A percentile compares a stretch with the other conserved stretches of the same genome.
Conservation (phyloP, 2,797 vertebrate genomes). For the Bradypodion ventrale region DNA sequence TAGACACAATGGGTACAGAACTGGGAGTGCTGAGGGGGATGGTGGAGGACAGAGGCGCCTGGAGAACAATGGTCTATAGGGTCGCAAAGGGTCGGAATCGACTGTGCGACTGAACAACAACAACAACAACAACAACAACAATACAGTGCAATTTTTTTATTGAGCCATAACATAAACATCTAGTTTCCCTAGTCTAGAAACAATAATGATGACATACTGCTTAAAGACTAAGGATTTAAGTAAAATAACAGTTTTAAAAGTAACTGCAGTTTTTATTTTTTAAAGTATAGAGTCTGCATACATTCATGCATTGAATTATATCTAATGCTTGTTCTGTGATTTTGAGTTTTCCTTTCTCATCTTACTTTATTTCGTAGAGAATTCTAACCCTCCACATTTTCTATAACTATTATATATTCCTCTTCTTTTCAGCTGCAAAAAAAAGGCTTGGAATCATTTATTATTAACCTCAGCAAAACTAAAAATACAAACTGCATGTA, state of each 20-base stretch:
- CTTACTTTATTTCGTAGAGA: neutral
- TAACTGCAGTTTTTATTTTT: too few relatives aligned
- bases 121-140: too few relatives aligned
- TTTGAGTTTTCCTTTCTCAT: neutral
- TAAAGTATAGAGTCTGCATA: too few relatives aligned
- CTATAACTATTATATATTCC: neutral
- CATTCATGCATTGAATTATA: neutral
- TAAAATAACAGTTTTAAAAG: too few relatives aligned
- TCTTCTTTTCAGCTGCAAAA: neutral
- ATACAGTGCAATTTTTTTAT: too few relatives aligned
- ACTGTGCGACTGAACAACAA: too few relatives aligned
- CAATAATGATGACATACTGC: neutral
- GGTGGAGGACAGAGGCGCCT: too few relatives aligned
- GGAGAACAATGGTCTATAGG: too few relatives aligned
- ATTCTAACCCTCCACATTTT: neutral
- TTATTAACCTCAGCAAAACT: conserved; percentile 4
- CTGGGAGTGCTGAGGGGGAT: too few relatives aligned
- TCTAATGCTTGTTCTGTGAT: neutral
- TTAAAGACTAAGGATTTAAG: neutral
- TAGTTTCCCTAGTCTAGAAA: neutral
- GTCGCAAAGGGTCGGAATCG: too few relatives aligned
- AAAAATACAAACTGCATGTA: conserved; percentile 20
- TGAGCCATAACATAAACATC: too few relatives aligned
- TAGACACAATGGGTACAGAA: too few relatives aligned
- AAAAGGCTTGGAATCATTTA: neutral